Evolutionary conservation across 2,888 invertebrate genomes (phyloP).

Genomic region (Ptilodon capucinus): DNA sequence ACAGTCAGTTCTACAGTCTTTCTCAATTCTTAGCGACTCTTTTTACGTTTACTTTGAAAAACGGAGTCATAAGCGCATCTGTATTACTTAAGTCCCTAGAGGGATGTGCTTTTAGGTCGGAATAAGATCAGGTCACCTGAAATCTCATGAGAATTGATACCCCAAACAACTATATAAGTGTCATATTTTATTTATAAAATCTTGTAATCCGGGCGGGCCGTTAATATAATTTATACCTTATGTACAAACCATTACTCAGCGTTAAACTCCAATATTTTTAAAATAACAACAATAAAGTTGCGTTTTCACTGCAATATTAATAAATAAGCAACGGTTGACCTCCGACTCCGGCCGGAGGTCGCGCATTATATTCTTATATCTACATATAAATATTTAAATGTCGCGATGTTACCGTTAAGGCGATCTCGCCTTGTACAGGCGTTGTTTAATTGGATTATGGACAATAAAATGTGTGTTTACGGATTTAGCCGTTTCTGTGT

Average conservation of each 20-base stretch:
- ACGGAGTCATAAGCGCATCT: no score
- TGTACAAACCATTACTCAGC: background rate
- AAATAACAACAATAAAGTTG: background rate
- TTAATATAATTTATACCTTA: background rate
- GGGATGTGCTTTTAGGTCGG: no score
- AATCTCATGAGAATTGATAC: no score
- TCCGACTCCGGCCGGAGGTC: background rate
- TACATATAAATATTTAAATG: background rate
- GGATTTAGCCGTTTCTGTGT: background rate
- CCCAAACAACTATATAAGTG: no score
- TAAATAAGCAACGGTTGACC: background rate
- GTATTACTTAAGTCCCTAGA: no score
- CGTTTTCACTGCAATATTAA: background rate
- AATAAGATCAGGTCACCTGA: no score
- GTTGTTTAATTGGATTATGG: background rate
- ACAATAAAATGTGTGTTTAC: background rate
- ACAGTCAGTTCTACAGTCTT: no score
- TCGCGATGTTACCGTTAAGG: conserved; percentile 1
- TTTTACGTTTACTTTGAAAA: no score
- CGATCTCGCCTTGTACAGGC: background rate
- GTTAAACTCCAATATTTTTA: background rate
- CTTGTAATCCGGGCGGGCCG: background rate
- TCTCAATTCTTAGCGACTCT: no score
- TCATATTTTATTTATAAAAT: no score
- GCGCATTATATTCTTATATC: background rate